These are phyloP conservation scores for Germaria angustata DNA, from an alignment of 2,888 invertebrate genomes.

Conservation along the genomic window DNA sequence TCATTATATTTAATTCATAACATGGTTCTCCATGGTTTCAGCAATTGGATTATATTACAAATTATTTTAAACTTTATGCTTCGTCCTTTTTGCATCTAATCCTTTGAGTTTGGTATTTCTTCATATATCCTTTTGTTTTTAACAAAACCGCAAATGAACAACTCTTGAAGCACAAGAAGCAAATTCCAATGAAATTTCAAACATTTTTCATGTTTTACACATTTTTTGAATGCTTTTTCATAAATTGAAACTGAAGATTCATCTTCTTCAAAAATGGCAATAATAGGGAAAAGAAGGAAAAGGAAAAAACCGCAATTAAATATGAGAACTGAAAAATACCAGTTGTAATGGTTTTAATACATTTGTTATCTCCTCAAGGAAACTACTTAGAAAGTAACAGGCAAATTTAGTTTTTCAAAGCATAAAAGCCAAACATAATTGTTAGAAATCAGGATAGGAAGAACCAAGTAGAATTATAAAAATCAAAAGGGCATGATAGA, in stretches of 20 bases:
- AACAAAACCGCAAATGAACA: no score
- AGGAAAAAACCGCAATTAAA: background rate
- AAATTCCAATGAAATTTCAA: background rate
- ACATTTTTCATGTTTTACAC: background rate
- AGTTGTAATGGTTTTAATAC: slow-evolving; percentile 26
- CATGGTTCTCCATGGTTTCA: no score
- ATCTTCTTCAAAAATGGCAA: background rate
- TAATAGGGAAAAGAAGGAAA: background rate
- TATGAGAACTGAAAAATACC: background rate
- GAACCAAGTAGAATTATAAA: no score
- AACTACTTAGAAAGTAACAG: background rate
- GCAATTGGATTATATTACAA: no score
- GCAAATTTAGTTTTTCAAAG: background rate
- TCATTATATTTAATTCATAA: no score
- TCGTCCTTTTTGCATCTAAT: no score
- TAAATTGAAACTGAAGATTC: slow-evolving; percentile 23
- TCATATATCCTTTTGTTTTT: no score
- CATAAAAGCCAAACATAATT: no score
- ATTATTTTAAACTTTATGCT: no score
- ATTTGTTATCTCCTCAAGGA: background rate
- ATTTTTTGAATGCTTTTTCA: background rate
- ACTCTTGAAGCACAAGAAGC: slow-evolving; percentile 8
- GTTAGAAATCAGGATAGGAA: no score
- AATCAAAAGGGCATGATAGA: no score
- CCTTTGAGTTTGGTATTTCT: no score